phyloP scores from a whole-genome alignment of 2,888 invertebrate genomes.

The Andrena hattorfiana region DNA sequence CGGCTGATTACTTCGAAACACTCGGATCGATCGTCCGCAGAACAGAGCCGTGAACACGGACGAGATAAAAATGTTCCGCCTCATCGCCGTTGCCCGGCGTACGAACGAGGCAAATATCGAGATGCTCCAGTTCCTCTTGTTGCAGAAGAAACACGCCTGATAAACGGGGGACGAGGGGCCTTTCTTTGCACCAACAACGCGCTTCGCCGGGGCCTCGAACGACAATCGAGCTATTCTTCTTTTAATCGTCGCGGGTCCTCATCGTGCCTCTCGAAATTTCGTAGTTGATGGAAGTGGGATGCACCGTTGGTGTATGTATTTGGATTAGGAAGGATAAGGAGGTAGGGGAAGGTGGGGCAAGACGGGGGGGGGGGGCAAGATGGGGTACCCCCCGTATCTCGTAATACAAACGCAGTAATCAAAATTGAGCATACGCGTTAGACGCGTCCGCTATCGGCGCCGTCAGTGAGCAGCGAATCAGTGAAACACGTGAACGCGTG shows the following conservation, averaged over 20 bases:
- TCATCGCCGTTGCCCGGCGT: slow-evolving; percentile 16
- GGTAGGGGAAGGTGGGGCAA: too few species aligned
- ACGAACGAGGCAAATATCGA: slow-evolving; percentile 35
- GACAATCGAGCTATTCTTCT: neutral
- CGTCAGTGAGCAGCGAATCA: too few species aligned
- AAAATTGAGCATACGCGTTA: too few species aligned
- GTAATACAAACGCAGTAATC: too few species aligned
- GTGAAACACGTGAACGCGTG: too few species aligned
- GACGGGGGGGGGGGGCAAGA: too few species aligned
- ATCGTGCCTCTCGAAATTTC: too few species aligned
- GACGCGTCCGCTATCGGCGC: too few species aligned
- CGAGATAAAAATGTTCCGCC: slow-evolving; percentile 51
- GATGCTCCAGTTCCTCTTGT: slow-evolving; percentile 55
- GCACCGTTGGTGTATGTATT: neutral
- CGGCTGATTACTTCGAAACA: slow-evolving; percentile 42
- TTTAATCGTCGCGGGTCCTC: too few species aligned
- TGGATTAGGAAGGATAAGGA: too few species aligned
- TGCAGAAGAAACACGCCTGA: slow-evolving; percentile 3
- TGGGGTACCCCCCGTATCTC: too few species aligned
- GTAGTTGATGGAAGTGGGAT: neutral
- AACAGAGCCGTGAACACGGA: slow-evolving; percentile 7
- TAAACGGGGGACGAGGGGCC: neutral
- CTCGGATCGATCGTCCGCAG: slow-evolving; percentile 45
- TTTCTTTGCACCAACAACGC: slow-evolving; percentile 21
- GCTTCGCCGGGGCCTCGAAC: slow-evolving; percentile 2